A percentile compares a stretch with the other conserved stretches of the same genome.
Conservation (phyloP, 2,113 vertebrate species). For the Acinonyx jubatus region DNA sequence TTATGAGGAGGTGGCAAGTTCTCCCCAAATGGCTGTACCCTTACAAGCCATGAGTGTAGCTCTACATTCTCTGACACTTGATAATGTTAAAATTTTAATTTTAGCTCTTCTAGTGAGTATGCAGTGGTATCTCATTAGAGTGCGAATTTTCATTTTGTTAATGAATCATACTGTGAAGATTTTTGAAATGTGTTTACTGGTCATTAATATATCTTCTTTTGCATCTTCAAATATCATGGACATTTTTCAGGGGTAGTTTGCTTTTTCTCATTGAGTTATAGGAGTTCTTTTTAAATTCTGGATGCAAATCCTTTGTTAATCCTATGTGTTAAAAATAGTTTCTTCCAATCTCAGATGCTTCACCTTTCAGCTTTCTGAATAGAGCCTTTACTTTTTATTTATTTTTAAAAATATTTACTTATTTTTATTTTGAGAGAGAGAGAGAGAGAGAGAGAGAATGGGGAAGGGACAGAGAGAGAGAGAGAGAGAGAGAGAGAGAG, state of each 20-base stretch:
- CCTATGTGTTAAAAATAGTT: not conserved
- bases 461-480: no score
- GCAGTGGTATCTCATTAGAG: not conserved
- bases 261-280: not conserved
- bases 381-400: not conserved
- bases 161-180: not conserved
- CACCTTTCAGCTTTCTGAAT: not conserved
- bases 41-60: not conserved
- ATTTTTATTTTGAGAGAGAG: no score
- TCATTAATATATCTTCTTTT: not conserved
- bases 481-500: no score
- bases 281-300: not conserved
- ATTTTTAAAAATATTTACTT: no score
- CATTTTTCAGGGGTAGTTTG: not conserved
- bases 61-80: not conserved
- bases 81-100: not conserved
- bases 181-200: not conserved
- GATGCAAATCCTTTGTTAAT: not conserved
- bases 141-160: not conserved
- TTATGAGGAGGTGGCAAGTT: not conserved
- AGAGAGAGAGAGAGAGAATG: no score
- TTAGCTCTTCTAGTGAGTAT: not conserved
- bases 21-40: not conserved
- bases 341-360: not conserved
- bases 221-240: not conserved